Conservation (phyloP, 2,113 vertebrate species). For the Channa maculata region DNA sequence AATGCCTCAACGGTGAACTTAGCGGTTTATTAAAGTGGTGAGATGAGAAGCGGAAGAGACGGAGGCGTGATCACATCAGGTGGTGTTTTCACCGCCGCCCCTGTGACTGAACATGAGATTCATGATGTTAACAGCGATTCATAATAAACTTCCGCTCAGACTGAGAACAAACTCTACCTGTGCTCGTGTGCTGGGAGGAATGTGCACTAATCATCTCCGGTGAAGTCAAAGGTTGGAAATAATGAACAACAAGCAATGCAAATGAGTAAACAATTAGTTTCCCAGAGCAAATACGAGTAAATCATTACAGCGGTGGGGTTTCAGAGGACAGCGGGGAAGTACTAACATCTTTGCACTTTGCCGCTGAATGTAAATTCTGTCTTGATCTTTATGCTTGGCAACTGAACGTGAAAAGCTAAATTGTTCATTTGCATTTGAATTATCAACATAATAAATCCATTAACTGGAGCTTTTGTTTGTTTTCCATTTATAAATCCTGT, state of each 20-base stretch:
- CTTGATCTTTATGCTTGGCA: not conserved
- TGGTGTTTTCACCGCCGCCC: not conserved
- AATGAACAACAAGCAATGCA: not conserved
- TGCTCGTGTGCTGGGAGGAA: not conserved
- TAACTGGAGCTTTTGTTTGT: constrained; percentile 1
- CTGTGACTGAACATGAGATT: not conserved
- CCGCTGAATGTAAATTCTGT: not conserved
- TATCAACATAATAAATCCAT: constrained; percentile 9
- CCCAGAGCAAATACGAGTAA: not conserved
- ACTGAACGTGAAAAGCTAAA: not conserved
- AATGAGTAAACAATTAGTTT: constrained; percentile 9
- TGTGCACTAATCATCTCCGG: not conserved
- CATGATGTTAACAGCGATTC: not conserved
- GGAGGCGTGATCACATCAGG: not conserved
- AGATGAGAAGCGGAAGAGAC: not conserved
- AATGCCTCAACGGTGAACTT: not conserved
- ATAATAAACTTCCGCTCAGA: not conserved
- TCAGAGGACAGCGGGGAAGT: not conserved
- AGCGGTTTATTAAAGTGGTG: no score
- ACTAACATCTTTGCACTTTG: not conserved
- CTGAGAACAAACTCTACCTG: not conserved
- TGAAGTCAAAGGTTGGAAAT: not conserved
- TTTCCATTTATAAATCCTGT: not conserved
- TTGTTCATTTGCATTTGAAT: constrained; percentile 21
- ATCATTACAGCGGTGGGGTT: not conserved